phyloP scores from a whole-genome alignment of 2,113 vertebrate genomes.

The Actinemys pallida region DNA sequence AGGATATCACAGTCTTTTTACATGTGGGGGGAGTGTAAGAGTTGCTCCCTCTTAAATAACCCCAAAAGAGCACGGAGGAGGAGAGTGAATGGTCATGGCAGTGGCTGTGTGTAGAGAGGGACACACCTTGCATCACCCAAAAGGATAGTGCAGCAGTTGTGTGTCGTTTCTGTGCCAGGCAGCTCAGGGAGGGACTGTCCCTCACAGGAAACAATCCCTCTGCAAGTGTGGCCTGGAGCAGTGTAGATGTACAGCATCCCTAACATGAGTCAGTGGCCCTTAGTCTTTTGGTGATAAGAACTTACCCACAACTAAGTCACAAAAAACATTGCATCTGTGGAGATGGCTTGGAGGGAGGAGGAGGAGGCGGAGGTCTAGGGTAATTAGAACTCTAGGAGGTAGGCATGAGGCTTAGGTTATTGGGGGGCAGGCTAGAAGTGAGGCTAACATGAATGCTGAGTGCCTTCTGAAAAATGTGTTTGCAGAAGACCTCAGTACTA shows the following conservation, averaged over 20 bases:
- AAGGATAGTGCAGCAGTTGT: accelerated
- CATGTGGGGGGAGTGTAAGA: not conserved
- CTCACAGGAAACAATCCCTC: not conserved
- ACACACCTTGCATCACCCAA: not conserved
- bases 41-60: not conserved
- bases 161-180: not conserved
- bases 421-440: not conserved
- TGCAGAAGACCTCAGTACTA: conserved; percentile 45
- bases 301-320: not conserved
- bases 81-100: not conserved
- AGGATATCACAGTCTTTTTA: not conserved
- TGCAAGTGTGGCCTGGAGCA: accelerated
- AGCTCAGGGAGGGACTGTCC: not conserved
- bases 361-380: accelerated
- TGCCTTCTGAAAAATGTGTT: conserved; percentile 11
- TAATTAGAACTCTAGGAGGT: not conserved
- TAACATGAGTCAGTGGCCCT: not conserved
- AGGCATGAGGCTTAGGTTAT: not conserved
- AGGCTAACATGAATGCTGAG: conserved; percentile 22
- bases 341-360: accelerated
- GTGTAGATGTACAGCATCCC: not conserved
- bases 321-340: not conserved
- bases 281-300: too few relatives aligned
- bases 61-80: not conserved
- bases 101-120: not conserved